Percentiles rank a stretch among this genome's conserved stretches.
These are phyloP conservation scores for Papilio helenus DNA, from an alignment of 1,140 invertebrate genomes.

Conservation along the genomic window DNA sequence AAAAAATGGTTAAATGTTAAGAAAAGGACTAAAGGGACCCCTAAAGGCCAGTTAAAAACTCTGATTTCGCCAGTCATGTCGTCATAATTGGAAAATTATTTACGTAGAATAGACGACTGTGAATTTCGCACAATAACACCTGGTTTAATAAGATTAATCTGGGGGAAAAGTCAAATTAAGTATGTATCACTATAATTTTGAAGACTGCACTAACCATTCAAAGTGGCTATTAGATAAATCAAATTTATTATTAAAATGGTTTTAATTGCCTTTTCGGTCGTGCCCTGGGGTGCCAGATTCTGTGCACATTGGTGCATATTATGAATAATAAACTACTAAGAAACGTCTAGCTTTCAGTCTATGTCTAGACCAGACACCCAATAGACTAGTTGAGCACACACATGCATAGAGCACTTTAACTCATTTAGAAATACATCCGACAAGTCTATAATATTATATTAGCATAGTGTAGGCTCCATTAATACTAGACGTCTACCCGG, in stretches of 20 bases:
- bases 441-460: background rate
- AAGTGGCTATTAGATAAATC: background rate
- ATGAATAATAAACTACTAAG: background rate
- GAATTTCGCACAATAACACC: too few relatives aligned
- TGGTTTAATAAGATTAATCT: background rate
- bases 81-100: too few relatives aligned
- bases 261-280: background rate
- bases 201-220: background rate
- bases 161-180: background rate
- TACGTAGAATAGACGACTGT: too few relatives aligned
- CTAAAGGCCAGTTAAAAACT: background rate
- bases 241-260: slow-evolving; percentile 6
- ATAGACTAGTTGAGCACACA: background rate
- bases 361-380: background rate
- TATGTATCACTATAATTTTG: background rate
- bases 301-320: background rate
- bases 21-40: background rate
- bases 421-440: slow-evolving; percentile 11
- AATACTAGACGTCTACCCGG: background rate
- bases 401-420: background rate
- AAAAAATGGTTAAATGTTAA: too few relatives aligned
- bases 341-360: background rate
- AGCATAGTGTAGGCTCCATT: background rate
- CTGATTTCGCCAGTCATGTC: background rate
- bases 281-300: background rate